phyloP scores from a whole-genome alignment of 2,888 invertebrate genomes.

The Ichneumoninae sp. region DNA sequence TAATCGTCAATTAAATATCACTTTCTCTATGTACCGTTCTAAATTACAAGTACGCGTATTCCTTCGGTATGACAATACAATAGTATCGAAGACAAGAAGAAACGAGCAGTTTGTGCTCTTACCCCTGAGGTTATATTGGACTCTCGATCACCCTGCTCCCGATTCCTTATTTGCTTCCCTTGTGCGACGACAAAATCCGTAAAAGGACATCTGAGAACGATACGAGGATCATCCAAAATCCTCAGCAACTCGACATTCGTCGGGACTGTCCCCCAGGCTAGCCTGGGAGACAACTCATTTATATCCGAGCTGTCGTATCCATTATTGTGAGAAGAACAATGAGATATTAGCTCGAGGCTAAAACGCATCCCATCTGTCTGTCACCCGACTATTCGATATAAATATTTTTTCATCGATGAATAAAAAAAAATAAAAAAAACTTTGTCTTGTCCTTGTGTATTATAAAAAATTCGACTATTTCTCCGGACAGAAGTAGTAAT shows the following conservation, averaged over 20 bases:
- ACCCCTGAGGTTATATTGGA: not conserved
- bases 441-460: not conserved
- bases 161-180: slow-evolving; percentile 17
- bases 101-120: not conserved
- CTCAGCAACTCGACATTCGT: slow-evolving; percentile 45
- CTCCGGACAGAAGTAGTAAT: not conserved
- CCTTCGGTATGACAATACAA: not conserved
- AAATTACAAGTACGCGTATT: not conserved
- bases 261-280: slow-evolving; percentile 48
- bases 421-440: no score
- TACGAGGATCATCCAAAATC: slow-evolving; percentile 44
- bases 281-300: slow-evolving; percentile 49
- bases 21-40: not conserved
- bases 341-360: slow-evolving; percentile 53
- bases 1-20: not conserved
- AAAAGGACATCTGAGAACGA: slow-evolving; percentile 29
- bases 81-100: not conserved
- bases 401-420: not conserved
- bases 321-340: slow-evolving; percentile 53
- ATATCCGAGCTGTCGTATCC: slow-evolving; percentile 39
- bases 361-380: slow-evolving; percentile 44
- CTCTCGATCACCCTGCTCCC: not conserved
- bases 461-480: not conserved
- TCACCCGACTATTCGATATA: not conserved
- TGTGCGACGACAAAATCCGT: slow-evolving; percentile 1